Conservation (phyloP, 64 coral and sea anemone genomes). For the Catalaphyllia jardinei region DNA sequence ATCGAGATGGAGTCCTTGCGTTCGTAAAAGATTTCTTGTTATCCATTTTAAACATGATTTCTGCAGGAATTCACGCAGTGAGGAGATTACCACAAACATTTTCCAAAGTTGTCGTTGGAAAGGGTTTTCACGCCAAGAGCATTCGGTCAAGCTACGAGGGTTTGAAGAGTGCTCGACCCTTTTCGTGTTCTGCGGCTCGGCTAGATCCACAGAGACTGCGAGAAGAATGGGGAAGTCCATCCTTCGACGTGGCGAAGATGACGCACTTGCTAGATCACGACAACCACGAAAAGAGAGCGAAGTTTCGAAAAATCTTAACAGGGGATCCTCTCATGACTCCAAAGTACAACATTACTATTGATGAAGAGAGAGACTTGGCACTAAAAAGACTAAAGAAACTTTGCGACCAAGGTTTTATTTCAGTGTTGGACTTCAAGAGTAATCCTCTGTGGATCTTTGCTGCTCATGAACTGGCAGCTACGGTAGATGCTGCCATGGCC, state of each 20-base stretch:
- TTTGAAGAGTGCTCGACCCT: background rate
- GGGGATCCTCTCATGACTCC: constrained; percentile 44
- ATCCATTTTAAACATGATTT: background rate
- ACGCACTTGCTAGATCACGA: constrained; percentile 36
- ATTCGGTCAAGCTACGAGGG: background rate
- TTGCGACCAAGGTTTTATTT: constrained; percentile 52
- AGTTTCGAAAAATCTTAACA: constrained; percentile 39
- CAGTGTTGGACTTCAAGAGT: constrained; percentile 38
- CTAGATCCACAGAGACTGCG: constrained; percentile 30
- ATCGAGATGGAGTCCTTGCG: background rate
- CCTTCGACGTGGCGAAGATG: constrained; percentile 44
- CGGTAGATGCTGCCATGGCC: constrained; percentile 46
- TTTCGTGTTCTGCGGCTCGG: background rate
- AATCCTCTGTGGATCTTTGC: constrained; percentile 54
- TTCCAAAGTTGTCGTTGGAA: background rate
- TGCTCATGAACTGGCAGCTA: constrained; percentile 34
- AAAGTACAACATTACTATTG: constrained; percentile 52
- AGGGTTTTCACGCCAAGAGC: background rate
- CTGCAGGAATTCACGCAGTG: background rate
- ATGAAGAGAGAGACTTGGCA: constrained; percentile 43
- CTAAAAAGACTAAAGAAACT: constrained; percentile 38
- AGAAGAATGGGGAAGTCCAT: constrained; percentile 16
- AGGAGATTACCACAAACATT: background rate
- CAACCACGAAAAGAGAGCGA: constrained; percentile 49
- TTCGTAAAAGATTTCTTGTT: background rate